Percentiles rank a stretch among this genome's conserved stretches.
Conservation (phyloP, 2,888 invertebrate genomes). For the Lasioglossum lativentre region DNA sequence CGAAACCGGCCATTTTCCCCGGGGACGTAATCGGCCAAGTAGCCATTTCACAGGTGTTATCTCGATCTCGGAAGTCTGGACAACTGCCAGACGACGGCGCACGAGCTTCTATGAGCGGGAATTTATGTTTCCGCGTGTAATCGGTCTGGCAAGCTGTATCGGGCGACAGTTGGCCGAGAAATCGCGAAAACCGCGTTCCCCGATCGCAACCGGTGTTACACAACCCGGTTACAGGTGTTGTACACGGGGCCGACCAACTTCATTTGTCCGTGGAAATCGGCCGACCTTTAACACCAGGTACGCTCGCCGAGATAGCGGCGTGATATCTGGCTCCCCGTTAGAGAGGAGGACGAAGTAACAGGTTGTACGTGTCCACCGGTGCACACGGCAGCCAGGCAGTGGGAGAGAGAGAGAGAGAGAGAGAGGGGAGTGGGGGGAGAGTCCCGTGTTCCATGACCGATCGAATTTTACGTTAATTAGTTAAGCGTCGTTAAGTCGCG, state of each 20-base stretch:
- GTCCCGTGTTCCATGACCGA: slow-evolving; percentile 74
- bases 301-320: slow-evolving; percentile 41
- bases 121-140: slow-evolving; percentile 41
- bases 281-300: slow-evolving; percentile 56
- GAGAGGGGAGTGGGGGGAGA: slow-evolving; percentile 10
- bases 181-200: slow-evolving; percentile 32
- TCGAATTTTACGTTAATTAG: slow-evolving; percentile 82
- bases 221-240: slow-evolving; percentile 37
- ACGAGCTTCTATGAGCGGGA: neutral
- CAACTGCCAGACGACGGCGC: neutral
- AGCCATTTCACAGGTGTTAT: slow-evolving; percentile 1
- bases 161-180: slow-evolving; percentile 31
- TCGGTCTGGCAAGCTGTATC: slow-evolving; percentile 34
- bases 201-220: slow-evolving; percentile 33
- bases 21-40: neutral
- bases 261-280: slow-evolving; percentile 60
- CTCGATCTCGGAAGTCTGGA: neutral
- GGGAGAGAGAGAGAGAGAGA: slow-evolving; percentile 1
- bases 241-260: slow-evolving; percentile 50
- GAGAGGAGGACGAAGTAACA: slow-evolving; percentile 57
- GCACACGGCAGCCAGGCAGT: slow-evolving; percentile 11
- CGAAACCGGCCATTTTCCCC: neutral
- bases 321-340: slow-evolving; percentile 45
- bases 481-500: slow-evolving; percentile 79
- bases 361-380: slow-evolving; percentile 50